Conservation (phyloP, 2,113 vertebrate genomes). For the Pedetes capensis region DNA sequence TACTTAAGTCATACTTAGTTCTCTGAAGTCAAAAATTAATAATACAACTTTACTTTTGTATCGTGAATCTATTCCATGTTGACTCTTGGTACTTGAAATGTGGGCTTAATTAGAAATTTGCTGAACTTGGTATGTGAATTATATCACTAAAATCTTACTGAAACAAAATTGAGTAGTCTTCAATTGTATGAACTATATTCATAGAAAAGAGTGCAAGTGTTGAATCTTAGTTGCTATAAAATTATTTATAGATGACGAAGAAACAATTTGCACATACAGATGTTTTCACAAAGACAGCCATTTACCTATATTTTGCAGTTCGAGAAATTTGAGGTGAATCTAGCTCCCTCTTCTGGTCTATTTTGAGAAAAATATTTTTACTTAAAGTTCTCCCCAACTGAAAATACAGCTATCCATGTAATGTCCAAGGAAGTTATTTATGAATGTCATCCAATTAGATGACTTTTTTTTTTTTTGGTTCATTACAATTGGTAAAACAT, state of each 20-base stretch:
- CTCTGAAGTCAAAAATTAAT: neutral
- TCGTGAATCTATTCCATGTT: neutral
- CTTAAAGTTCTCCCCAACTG: neutral
- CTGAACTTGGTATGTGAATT: neutral
- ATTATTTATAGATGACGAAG: neutral
- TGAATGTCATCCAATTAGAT: neutral
- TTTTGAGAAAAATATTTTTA: constrained; percentile 36
- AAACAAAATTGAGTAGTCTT: constrained; percentile 10
- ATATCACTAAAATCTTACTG: neutral
- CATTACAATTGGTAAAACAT: neutral
- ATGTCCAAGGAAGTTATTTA: neutral
- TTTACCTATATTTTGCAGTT: neutral
- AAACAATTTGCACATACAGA: neutral
- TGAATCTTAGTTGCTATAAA: neutral
- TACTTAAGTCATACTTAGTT: neutral
- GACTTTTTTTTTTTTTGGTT: constrained; percentile 16
- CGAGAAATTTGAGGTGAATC: neutral
- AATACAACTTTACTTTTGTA: neutral
- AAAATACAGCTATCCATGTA: neutral
- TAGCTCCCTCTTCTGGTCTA: constrained; percentile 70
- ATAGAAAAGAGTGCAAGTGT: neutral
- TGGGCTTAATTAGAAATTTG: neutral
- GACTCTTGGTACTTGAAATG: constrained; percentile 15
- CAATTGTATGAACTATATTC: neutral
- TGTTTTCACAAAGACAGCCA: constrained; percentile 16